These are phyloP conservation scores for Hermodice carunculata DNA, from an alignment of 2,888 invertebrate genomes.

Conservation along the genomic window DNA sequence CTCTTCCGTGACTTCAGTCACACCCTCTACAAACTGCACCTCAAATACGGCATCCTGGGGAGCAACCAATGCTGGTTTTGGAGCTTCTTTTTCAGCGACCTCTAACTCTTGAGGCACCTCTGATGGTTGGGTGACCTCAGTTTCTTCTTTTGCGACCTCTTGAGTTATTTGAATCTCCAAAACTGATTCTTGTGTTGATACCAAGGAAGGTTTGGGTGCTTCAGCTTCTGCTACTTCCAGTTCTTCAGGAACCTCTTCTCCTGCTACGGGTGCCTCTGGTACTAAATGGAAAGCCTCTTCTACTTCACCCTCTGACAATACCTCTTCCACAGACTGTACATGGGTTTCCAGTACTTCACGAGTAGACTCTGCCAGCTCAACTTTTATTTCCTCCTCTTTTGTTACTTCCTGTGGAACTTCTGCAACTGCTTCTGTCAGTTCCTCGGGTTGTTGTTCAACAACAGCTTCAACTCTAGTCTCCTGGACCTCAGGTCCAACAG, in stretches of 20 bases:
- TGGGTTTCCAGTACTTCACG: conserved; percentile 25
- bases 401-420: neutral
- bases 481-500: neutral
- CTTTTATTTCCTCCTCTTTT: conserved; percentile 13
- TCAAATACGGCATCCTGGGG: conserved; percentile 26
- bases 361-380: conserved; percentile 3
- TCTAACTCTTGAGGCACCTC: conserved; percentile 29
- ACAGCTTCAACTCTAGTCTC: neutral
- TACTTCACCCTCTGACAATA: neutral
- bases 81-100: conserved; percentile 17
- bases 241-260: conserved; percentile 23
- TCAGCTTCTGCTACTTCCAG: too few species aligned
- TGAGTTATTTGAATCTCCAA: neutral
- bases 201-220: conserved; percentile 9
- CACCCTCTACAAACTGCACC: too few species aligned
- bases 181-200: neutral
- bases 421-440: neutral
- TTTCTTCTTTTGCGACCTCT: neutral
- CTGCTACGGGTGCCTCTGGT: conserved; percentile 30
- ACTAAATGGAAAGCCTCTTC: neutral
- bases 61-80: conserved; percentile 23
- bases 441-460: conserved; percentile 1
- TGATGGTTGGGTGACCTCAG: conserved; percentile 23
- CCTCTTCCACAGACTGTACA: neutral
- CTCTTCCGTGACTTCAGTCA: neutral